Conservation (phyloP, 2,888 invertebrate genomes). For the Pandemis cinnamomeana region DNA sequence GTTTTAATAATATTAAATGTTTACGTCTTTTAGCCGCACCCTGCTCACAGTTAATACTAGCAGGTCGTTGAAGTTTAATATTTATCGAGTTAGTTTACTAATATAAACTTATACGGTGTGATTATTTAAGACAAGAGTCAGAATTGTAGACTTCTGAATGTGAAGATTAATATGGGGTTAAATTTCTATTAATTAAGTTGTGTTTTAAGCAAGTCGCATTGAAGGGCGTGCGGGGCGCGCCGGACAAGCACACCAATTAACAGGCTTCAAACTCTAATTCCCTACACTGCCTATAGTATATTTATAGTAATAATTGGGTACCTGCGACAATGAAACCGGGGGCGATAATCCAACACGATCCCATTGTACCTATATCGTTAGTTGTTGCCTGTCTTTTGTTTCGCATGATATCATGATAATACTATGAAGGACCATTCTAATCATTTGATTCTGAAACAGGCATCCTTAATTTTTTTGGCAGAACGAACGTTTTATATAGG, state of each 20-base stretch:
- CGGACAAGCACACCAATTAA: neutral
- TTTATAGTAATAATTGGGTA: neutral
- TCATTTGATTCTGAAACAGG: neutral
- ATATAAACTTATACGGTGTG: constrained; percentile 58
- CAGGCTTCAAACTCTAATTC: neutral
- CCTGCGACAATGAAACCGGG: neutral
- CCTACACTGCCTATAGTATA: neutral
- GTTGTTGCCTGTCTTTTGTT: neutral
- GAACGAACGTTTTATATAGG: too few species aligned
- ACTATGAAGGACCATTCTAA: neutral
- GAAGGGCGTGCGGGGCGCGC: neutral
- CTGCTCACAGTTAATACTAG: constrained; percentile 68
- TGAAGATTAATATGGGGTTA: constrained; percentile 64
- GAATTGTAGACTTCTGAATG: constrained; percentile 53
- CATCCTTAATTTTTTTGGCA: too few species aligned
- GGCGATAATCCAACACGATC: neutral
- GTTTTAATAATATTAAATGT: constrained; percentile 81
- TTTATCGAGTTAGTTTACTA: constrained; percentile 72
- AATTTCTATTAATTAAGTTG: constrained; percentile 62
- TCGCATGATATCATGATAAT: neutral
- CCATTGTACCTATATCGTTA: neutral
- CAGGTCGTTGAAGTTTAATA: constrained; percentile 67
- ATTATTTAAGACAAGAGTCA: constrained; percentile 58
- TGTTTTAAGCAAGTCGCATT: neutral
- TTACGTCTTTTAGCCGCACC: constrained; percentile 73